Base-by-base conservation (phyloP, 2,797 vertebrate species). In the Phyllotis vaccarum region DNA sequence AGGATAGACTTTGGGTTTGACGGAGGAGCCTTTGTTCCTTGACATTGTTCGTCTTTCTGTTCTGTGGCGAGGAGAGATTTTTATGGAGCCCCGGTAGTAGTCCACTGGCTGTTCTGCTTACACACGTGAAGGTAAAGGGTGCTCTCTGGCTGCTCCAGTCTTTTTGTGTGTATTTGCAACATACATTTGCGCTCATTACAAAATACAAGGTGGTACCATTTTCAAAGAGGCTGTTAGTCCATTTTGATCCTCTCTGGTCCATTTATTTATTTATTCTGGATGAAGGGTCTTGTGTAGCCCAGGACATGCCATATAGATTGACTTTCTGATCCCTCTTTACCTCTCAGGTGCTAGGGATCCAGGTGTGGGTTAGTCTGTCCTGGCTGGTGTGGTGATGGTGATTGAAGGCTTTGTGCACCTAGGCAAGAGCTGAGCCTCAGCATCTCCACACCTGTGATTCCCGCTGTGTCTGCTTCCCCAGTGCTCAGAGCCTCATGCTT, bases 1-100 rank as follows among this genome's bases (percentile, higher is more conserved):
- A 6, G 12, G 13, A 31, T 46, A 60, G 66, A 85, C 83, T 66
- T 52, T 11, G 31, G 56, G 43, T 34, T 85, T 78, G 78, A 17
- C 43, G 13, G 37, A 72, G 70, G 49, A 66, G 24, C 43, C 54
- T 31, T 72, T 58, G 52, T 91, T 81, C 29, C 60, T 72, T 46
- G 82, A 93, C 89, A 16, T 49, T 27, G 0, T 66, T 21, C 72
- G 79, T 85, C n/a, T 86, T 88, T 34, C 46, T 96, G 92, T 91
- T 89, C 56, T 76, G 74, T 34, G 1, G 43, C 5, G 66, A 86
- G 46, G 72, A 34, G 60, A 88, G 64, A 7, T 62, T 19, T 91
- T 91, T 91, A 37, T 49, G 19, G 66, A 78, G 72, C 75, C 2
- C 0, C 68, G 76, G 0, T 27, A 1, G 24, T 29, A 17, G 29